Evolutionary conservation across 2,888 invertebrate species (phyloP).

Genomic region (Aphodius sticticus): DNA sequence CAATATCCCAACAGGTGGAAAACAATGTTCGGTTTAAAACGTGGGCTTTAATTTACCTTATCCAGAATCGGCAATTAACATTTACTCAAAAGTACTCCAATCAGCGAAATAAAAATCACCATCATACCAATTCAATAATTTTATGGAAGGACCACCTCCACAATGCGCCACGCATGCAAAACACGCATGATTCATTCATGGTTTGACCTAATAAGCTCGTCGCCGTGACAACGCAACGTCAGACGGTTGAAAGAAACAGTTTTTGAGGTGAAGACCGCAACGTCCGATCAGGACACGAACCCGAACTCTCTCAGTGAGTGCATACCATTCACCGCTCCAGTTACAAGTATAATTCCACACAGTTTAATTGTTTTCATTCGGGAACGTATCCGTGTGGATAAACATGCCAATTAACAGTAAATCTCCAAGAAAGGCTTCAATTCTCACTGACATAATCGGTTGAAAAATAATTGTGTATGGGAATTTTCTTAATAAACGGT

Average conservation of each 20-base stretch:
- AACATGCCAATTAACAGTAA: neutral
- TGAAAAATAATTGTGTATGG: neutral
- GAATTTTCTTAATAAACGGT: neutral
- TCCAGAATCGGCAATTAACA: neutral
- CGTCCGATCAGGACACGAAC: neutral
- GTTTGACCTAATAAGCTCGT: neutral
- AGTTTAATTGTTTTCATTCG: neutral
- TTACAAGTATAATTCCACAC: neutral
- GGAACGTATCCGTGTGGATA: neutral
- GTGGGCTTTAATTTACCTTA: too few relatives aligned
- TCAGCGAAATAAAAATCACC: neutral
- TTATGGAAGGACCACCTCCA: neutral
- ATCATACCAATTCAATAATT: neutral
- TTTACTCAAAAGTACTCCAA: neutral
- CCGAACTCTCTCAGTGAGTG: neutral
- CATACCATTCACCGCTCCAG: neutral
- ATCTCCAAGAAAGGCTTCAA: neutral
- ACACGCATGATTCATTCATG: slow-evolving; percentile 4
- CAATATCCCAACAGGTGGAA: too few relatives aligned
- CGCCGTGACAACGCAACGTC: neutral
- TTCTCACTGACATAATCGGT: neutral
- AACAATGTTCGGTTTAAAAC: too few relatives aligned
- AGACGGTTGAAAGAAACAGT: neutral
- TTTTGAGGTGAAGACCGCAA: neutral
- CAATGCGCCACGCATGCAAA: neutral